Evolutionary conservation across 2,888 invertebrate species (phyloP), one percentile per base, ranked within the genome.

Genomic region (Glyphotaelius pellucidus): DNA sequence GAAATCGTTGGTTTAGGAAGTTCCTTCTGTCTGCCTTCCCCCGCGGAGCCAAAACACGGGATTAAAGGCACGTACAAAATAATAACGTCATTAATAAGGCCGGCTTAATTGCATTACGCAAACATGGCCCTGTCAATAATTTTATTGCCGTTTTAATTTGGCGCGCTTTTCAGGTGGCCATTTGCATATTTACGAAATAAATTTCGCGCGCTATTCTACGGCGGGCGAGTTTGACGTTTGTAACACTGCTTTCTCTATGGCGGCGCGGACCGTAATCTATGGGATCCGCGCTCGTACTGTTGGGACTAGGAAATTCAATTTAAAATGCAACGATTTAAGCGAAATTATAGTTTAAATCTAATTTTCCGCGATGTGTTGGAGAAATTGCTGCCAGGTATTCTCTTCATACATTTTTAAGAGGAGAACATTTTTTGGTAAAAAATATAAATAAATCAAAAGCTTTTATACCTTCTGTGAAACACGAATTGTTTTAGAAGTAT

Each of bases 41-140:
- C 7, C 1, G 67, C 67, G 67, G 9, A n/a, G 25, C 25, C 1
- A n/a, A 25, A 67, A n/a, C 67, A n/a, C 67, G 25, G 67, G 67
- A n/a, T 67, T n/a, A 67, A 25, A 67, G 25, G 67, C 25, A 7
- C 25, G 25, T 9, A 67, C 67, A n/a, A 67, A 67, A n/a, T 67
- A 67, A 67, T 67, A 67, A 67, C 67, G 67, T 67, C 67, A 67
- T 67, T 67, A 67, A 67, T 67, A 67, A 67, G 67, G 67, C 67
- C 67, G 25, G 67, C n/a, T n/a, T 67, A 67, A 67, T 67, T 67
- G 67, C 67, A 67, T 67, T 67, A 67, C 67, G 67, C 25, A 67
- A 67, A 67, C 67, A 67, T 67, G 67, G 67, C 67, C 67, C 67
- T 67, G 67, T 67, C 67, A 67, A 67, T 67, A 67, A 67, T 67